Evolutionary conservation across 2,797 vertebrate genomes (phyloP), one percentile per base, ranked within the genome.

Genomic region (Ptychadena robeensis): DNA sequence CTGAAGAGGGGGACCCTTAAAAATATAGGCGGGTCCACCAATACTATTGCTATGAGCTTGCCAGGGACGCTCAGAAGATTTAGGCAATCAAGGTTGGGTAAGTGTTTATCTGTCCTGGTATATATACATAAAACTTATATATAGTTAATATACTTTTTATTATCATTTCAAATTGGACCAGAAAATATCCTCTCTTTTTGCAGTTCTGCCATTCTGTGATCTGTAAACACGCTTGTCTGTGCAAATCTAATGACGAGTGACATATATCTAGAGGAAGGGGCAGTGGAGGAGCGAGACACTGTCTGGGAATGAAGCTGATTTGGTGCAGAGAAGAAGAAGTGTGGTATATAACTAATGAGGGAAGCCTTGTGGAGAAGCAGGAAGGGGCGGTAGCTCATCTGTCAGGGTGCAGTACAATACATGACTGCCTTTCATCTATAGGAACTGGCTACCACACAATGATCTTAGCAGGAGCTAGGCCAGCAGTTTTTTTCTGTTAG

Each of bases 271-370:
- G 32, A 48, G 70, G 37, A 68, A 74, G 64, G 68, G 63, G 72
- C 68, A 40, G 80, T n/a, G 37, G 15, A 27, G 64, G 61, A 67
- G 57, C 22, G 2, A 68, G 61, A 38, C 57, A 57, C 28, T 72
- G 66, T 44, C 66, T 63, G 74, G 59, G 68, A 72, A 73, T 48
- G 32, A 37, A 59, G 57, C 73, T 28, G 67, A 28, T 65, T 37
- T 32, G 64, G 72, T 48, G 32, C n/a, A 68, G 9, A 31, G 44
- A 81, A 81, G 40, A 81, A 74, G 80, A 37, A 37, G 10, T 48
- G 80, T 74, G 75, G 75, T 73, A 73, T 83, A 78, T 73, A 79
- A 30, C 68, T 83, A 83, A 83, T 78, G 82, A 83, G 75, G 59
- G 30, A 57, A 78, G 35, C 30, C 37, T 12, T 25, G 57, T 72